Conservation (phyloP, 2,797 vertebrate species). For the Arnoldichthys spilopterus region DNA sequence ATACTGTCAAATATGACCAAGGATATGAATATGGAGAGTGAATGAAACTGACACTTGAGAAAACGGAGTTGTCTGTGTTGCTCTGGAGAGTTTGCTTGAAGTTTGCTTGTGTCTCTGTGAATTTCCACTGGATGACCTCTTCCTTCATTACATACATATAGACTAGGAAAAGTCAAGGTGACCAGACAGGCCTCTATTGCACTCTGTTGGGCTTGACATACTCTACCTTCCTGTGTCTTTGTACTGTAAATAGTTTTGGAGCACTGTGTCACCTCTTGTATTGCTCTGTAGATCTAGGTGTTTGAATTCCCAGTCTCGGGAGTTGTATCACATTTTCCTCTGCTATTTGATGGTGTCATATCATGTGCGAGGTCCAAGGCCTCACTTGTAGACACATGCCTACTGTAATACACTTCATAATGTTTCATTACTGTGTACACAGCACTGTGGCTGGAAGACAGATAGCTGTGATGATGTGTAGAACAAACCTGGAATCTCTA, state of each 20-base stretch:
- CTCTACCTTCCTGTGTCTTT: constrained; percentile 1
- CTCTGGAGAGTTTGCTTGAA: neutral
- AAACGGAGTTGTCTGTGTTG: neutral
- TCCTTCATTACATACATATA: constrained; percentile 3
- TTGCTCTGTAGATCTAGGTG: constrained; percentile 10
- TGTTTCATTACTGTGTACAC: constrained; percentile 42
- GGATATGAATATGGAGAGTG: neutral
- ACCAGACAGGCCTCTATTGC: constrained; percentile 1
- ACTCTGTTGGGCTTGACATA: neutral
- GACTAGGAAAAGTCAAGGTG: constrained; percentile 3
- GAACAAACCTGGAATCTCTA: constrained; percentile 34
- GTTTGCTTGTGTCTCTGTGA: constrained; percentile 12
- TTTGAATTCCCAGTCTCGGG: constrained; percentile 4
- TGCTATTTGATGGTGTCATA: constrained; percentile 41
- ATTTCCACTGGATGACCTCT: constrained; percentile 9
- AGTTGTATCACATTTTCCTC: constrained; percentile 20
- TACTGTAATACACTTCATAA: constrained; percentile 44
- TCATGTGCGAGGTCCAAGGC: constrained; percentile 28
- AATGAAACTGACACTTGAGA: neutral
- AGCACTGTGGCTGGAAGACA: constrained; percentile 16
- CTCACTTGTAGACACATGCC: constrained; percentile 37
- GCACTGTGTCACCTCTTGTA: constrained; percentile 7
- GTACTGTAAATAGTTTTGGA: constrained; percentile 16
- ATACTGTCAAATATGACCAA: neutral
- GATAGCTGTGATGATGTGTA: constrained; percentile 23